Evolutionary conservation across 2,113 vertebrate genomes (phyloP).

Genomic region (Hydropotes inermis): DNA sequence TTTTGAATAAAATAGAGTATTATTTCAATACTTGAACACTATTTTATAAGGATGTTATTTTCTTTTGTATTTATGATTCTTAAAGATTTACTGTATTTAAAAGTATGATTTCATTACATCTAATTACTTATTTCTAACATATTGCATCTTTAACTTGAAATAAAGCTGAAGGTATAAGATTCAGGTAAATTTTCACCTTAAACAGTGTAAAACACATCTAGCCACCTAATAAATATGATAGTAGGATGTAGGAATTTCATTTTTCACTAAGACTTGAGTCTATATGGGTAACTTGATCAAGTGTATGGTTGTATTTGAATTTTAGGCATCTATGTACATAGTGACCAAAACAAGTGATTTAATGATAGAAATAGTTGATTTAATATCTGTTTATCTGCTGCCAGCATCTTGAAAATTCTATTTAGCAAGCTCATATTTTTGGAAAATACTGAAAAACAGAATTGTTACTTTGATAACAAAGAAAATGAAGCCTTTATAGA

Average conservation of each 20-base stretch:
- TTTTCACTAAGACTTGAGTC: neutral
- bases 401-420: neutral
- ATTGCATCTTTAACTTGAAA: neutral
- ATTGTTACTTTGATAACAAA: neutral
- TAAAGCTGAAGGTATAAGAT: neutral
- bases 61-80: neutral
- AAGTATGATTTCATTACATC: neutral
- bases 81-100: neutral
- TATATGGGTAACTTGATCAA: neutral
- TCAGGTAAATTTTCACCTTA: neutral
- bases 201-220: neutral
- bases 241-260: neutral
- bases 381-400: neutral
- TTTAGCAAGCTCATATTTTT: neutral
- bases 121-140: neutral
- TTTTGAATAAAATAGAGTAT: neutral
- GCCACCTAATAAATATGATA: neutral
- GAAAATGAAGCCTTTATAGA: neutral
- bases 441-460: neutral
- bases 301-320: neutral
- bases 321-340: neutral
- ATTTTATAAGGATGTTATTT: neutral
- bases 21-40: slow-evolving; percentile 14
- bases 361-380: neutral
- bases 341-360: neutral